Conservation (phyloP, 2,888 invertebrate species). For the Hirtodrosophila cameraria region DNA sequence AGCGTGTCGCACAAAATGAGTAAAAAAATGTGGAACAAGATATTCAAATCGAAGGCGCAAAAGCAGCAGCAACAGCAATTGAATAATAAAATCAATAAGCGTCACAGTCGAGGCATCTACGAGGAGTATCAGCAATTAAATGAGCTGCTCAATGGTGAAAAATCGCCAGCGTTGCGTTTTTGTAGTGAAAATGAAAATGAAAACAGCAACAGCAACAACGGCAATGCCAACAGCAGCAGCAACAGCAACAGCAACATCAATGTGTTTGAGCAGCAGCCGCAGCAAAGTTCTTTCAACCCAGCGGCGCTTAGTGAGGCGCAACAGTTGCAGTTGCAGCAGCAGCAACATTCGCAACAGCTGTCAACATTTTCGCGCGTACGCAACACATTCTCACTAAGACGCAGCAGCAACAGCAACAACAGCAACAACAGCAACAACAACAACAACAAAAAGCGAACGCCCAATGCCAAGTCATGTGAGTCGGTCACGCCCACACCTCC, state of each 20-base stretch:
- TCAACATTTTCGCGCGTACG: conserved; percentile 81
- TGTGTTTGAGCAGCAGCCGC: conserved; percentile 71
- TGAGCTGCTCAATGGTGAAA: conserved; percentile 61
- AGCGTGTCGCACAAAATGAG: conserved; percentile 79
- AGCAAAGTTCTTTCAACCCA: conserved; percentile 75
- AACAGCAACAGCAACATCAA: conserved; percentile 64
- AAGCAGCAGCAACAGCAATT: conserved; percentile 62
- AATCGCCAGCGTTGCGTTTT: conserved; percentile 39
- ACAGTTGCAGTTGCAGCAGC: conserved; percentile 47
- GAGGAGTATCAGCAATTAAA: conserved; percentile 81
- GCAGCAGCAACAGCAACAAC: conserved; percentile 52
- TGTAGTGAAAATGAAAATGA: conserved; percentile 58
- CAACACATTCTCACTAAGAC: conserved; percentile 72
- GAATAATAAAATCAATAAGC: conserved; percentile 69
- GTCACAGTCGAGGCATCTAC: conserved; percentile 78
- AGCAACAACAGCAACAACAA: conserved; percentile 30
- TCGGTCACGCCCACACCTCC: conserved; percentile 47
- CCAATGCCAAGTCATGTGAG: conserved; percentile 73
- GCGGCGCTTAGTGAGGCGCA: conserved; percentile 66
- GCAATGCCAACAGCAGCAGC: conserved; percentile 26
- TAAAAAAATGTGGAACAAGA: conserved; percentile 84
- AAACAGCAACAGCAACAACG: conserved; percentile 23
- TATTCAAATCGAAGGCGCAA: conserved; percentile 83
- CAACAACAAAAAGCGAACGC: conserved; percentile 42
- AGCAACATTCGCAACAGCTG: conserved; percentile 60